Percentiles rank a stretch among this genome's conserved stretches.
Conservation (phyloP, 2,797 vertebrate species). For the Astyanax mexicanus region DNA sequence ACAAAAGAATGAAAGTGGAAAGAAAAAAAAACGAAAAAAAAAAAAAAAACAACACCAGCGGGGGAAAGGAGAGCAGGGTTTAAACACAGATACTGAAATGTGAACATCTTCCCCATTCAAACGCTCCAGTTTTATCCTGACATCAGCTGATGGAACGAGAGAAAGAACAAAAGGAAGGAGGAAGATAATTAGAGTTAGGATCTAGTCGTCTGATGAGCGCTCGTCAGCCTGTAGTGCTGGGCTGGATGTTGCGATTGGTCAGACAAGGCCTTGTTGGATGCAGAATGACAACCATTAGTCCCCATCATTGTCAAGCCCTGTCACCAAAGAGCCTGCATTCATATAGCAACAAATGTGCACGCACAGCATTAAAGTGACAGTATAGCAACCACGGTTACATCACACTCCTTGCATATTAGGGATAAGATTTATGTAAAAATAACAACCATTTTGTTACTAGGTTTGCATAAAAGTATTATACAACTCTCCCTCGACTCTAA, state of each 20-base stretch:
- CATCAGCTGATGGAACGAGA: slow-evolving; percentile 59
- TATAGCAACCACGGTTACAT: slow-evolving; percentile 78
- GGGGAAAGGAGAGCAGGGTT: slow-evolving; percentile 69
- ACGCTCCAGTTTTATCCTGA: slow-evolving; percentile 63
- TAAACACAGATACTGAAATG: slow-evolving; percentile 73
- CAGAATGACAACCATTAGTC: slow-evolving; percentile 76
- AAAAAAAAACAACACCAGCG: slow-evolving; percentile 28
- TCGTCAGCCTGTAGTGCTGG: slow-evolving; percentile 62
- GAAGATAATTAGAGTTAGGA: slow-evolving; percentile 56
- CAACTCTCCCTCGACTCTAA: slow-evolving; percentile 65
- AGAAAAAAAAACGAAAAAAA: slow-evolving; percentile 28
- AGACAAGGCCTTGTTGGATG: slow-evolving; percentile 71
- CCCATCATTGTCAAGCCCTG: slow-evolving; percentile 79
- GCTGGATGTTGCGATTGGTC: slow-evolving; percentile 69
- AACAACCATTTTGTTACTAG: slow-evolving; percentile 68
- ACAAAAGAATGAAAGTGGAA: slow-evolving; percentile 60
- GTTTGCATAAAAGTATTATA: slow-evolving; percentile 79
- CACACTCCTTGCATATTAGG: slow-evolving; percentile 82
- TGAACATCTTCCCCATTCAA: slow-evolving; percentile 76
- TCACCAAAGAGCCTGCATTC: slow-evolving; percentile 73
- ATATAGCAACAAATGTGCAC: slow-evolving; percentile 80
- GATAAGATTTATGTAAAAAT: slow-evolving; percentile 76
- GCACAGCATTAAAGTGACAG: slow-evolving; percentile 85
- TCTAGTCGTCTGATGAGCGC: slow-evolving; percentile 64
- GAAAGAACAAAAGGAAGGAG: slow-evolving; percentile 30